Evolutionary conservation across 2,113 vertebrate species (phyloP).

Genomic region (Lucifuga dentata): DNA sequence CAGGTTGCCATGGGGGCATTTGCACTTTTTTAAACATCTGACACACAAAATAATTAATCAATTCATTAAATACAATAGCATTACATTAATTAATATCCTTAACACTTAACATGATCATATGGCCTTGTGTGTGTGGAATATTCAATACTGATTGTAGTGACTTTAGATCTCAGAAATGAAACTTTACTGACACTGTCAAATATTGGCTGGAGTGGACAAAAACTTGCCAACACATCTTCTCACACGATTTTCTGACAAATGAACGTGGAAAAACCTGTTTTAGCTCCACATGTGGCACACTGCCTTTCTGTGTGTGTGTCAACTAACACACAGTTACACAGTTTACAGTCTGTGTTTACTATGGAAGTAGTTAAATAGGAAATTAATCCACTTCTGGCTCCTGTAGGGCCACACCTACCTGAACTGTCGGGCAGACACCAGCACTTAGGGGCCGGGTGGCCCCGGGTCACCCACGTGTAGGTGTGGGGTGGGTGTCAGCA

Average conservation of each 20-base stretch:
- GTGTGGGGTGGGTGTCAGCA: constrained; percentile 72
- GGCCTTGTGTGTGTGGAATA: too few species aligned
- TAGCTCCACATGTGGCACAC: constrained; percentile 57
- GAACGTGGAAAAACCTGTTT: constrained; percentile 56
- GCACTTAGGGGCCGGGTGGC: constrained; percentile 70
- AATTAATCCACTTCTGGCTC: constrained; percentile 26
- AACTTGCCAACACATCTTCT: constrained; percentile 56
- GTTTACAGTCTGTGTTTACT: constrained; percentile 9
- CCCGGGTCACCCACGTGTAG: constrained; percentile 83
- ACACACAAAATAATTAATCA: too few species aligned
- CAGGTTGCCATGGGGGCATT: too few species aligned
- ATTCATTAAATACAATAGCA: too few species aligned
- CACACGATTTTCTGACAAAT: constrained; percentile 55
- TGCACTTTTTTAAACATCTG: too few species aligned
- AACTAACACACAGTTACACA: constrained; percentile 47
- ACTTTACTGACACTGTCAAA: too few species aligned
- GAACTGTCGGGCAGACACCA: constrained; percentile 71
- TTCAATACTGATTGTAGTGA: too few species aligned
- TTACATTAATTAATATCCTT: too few species aligned
- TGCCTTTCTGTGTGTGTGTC: constrained; percentile 50
- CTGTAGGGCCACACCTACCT: constrained; percentile 83
- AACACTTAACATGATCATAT: too few species aligned
- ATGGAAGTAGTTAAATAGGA: background rate
- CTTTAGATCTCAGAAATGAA: too few species aligned
- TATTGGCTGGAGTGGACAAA: too few species aligned